phyloP scores from a whole-genome alignment of 2,113 vertebrate species.

The Chloroceryle aenea region DNA sequence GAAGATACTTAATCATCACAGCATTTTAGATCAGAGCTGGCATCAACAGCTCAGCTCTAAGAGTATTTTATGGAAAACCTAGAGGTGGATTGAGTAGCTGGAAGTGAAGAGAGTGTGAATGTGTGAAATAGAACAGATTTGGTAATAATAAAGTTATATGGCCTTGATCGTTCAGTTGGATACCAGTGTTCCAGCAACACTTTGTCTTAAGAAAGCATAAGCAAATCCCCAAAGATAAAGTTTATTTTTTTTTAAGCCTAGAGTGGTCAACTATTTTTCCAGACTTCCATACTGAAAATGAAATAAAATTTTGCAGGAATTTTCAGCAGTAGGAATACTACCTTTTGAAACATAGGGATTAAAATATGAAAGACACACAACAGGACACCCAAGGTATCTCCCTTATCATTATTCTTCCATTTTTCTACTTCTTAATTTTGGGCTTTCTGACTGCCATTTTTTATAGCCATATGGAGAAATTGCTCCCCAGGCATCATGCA shows the following conservation, averaged over 20 bases:
- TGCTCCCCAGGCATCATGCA: neutral
- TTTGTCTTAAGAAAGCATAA: neutral
- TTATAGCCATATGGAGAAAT: neutral
- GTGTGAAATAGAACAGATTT: conserved; percentile 24
- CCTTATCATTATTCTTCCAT: neutral
- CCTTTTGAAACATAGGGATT: neutral
- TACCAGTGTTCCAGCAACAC: neutral
- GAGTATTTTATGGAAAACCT: neutral
- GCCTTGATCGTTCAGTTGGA: neutral
- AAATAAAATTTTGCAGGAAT: neutral
- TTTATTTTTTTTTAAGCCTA: neutral
- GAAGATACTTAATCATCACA: neutral
- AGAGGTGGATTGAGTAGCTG: conserved; percentile 8
- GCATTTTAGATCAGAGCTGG: conserved; percentile 16
- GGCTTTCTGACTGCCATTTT: neutral
- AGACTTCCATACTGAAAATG: neutral
- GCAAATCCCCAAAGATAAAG: neutral
- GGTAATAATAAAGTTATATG: conserved; percentile 22
- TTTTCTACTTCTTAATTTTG: neutral
- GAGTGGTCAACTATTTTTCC: neutral
- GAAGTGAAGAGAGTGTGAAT: conserved; percentile 4
- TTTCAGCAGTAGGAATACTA: neutral
- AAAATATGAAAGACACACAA: neutral
- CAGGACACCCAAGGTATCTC: neutral
- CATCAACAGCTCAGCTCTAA: neutral